Evolutionary conservation across 2,113 vertebrate species (phyloP).

Genomic region (Dicaeum eximium): DNA sequence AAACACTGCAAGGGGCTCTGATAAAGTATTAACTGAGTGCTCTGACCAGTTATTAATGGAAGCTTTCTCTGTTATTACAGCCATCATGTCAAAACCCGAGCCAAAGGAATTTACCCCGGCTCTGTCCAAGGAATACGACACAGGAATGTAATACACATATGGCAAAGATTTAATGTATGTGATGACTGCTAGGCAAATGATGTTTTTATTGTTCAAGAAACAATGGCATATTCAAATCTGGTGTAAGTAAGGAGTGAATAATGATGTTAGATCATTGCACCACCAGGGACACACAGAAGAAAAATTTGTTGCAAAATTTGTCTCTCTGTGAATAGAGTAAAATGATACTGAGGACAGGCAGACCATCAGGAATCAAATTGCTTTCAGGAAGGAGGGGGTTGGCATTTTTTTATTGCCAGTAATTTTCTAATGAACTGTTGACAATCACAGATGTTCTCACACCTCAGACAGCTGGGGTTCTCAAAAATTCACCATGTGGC

Average conservation of each 20-base stretch:
- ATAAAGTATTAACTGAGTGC: background rate
- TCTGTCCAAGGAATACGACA: conserved; percentile 40
- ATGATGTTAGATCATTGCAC: conserved; percentile 20
- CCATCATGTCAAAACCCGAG: background rate
- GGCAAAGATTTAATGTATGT: conserved; percentile 56
- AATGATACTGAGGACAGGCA: background rate
- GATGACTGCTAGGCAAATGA: conserved; percentile 42
- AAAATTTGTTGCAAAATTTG: background rate
- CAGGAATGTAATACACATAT: conserved; percentile 49
- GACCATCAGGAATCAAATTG: background rate
- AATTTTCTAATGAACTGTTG: conserved; percentile 56
- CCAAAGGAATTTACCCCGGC: conserved; percentile 47
- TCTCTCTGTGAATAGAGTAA: background rate
- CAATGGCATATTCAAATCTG: conserved; percentile 59
- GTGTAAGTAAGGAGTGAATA: conserved; percentile 33
- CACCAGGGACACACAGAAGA: background rate
- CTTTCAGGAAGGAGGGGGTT: background rate
- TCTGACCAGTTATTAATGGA: conserved; percentile 34
- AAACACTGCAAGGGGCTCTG: background rate
- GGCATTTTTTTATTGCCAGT: conserved; percentile 39
- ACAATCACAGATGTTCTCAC: conserved; percentile 58
- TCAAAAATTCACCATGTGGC: conserved; percentile 37
- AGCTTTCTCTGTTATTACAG: conserved; percentile 15
- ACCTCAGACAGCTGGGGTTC: conserved; percentile 43
- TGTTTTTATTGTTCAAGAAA: conserved; percentile 55